Evolutionary conservation across 1,140 invertebrate species (phyloP), one percentile per base, ranked within the genome.

Genomic region (Sitophilus oryzae): DNA sequence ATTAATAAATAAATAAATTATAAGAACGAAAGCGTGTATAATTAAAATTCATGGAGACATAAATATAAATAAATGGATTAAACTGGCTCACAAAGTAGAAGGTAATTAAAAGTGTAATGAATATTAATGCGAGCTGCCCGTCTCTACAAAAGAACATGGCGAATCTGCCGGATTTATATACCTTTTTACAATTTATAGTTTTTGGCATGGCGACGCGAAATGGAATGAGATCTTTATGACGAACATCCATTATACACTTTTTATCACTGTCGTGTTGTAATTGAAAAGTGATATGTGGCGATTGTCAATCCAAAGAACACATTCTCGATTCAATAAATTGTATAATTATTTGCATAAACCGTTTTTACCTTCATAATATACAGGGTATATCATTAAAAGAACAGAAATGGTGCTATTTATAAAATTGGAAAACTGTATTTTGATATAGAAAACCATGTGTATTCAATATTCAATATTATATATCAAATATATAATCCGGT

Each of bases 61-160:
- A 67, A 67, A 67, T 67, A 67, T 67, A 67, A 67, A 67, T 67
- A 67, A 67, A 67, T 67, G 63, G 62, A 66, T 67, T 67, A 67
- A 67, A 63, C 61, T 57, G 65, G 60, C 60, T 62, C 63, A 61
- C 58, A 66, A 67, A 66, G 62, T 64, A 64, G 63, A 62, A n/a
- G 59, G 60, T 67, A 67, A 67, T 67, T 67, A 67, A 67, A 67
- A 67, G 63, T 60, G 56, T 62, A 67, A 67, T 67, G 65, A 67
- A 67, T 67, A 67, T 67, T 62, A 66, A 67, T 66, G 65, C 52
- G 45, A 36, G 11, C 49, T 51, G 53, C 48, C 61, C 59, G 51
- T 58, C 55, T 48, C 48, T 45, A 49, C 50, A 62, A 62, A 64
- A 64, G 62, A 58, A 60, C 55, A 52, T 47, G 48, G 52, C 44